Evolutionary conservation across 2,888 invertebrate genomes (phyloP), one percentile per base, ranked within the genome.

Genomic region (Cataglyphis rosenhaueri): DNA sequence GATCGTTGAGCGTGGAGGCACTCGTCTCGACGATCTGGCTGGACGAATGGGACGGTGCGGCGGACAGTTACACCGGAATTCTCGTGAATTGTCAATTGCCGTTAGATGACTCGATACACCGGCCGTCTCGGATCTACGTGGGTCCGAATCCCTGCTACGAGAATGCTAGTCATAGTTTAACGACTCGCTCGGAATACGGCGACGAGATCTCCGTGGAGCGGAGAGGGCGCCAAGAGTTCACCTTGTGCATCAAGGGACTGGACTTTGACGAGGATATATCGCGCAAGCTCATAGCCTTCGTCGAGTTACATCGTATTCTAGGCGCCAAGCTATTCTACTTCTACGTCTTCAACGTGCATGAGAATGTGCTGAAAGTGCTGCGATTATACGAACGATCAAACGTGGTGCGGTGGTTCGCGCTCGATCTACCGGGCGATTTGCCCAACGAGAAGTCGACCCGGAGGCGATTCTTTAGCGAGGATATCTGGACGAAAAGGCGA

Each of bases 171-270:
- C 93, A 93, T 92, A 93, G 93, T 88, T 90, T 93, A 92, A 88
- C 89, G 79, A 91, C 87, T 86, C 83, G 59, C 55, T 38, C 83
- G 29, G 83, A 52, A 21, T 48, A 55, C 59, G 71, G 57, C 12
- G 68, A 74, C 32, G 84, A 84, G 6, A 48, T 76, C 12, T 12
- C 61, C 6, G 9, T 57, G 48, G 59, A 18, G 12, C 44, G 68
- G 25, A 55, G 48, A 15, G 65, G 68, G 8, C 85, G 81, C 15
- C 73, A 95, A 88, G 95, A 95, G 57, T 96, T 97, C 88, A 96
- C 96, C 15, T 95, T 97, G 62, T 97, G 97, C 91, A 96, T 97
- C 1, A 97, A 97, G 94, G 97, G 97, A 76, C 94, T 97, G 94
- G 95, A 96, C 89, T 97, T 97, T 89, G 92, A 95, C 70, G 95